Base-by-base conservation (phyloP, 2,797 vertebrate genomes). In the Zenarchopterus dispar region DNA sequence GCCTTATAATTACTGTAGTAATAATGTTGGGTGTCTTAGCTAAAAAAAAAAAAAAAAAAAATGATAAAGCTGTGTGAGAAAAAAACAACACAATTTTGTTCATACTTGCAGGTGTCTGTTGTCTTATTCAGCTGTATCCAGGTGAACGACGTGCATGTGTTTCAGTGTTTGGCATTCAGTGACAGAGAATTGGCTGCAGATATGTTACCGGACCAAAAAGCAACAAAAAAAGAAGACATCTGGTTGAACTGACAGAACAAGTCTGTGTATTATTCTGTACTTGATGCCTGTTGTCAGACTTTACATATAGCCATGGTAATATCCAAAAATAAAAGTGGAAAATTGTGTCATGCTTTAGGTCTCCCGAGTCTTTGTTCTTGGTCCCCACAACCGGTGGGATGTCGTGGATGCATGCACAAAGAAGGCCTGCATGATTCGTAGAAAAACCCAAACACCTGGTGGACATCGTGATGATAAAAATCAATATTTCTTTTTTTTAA, bases 101-200 rank as follows among this genome's bases (percentile, higher is more conserved):
- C 71, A 89, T 87, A 86, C 92, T 56, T 75, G 88, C 89, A 75
- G 74, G 83, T 89, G 93, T 93, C 91, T 93, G 93, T 85, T 70
- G 94, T 96, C 94, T 88, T 89, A 80, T 73, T 88, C 91, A 53
- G 88, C 71, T 89, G 94, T 95, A 87, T 92, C 82, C 85, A 92
- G 92, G 93, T 95, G 93, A 94, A 93, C 93, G 94, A 93, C 17
- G 95, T 97, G 96, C 96, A 96, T 96, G 96, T 98, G 94, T 94
- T 94, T 88, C 91, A 94, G 80, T 85, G 94, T 97, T 91, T 82
- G 91, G 67, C 89, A 83, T 90, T 87, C 66, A 56, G 8, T 7
- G 92, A 81, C 80, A 60, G 58, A 77, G 70, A 82, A 91, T 91
- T 84, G 87, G 92, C 91, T 93, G 92, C 94, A 77, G 78, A 78